phyloP scores from a whole-genome alignment of 1,140 invertebrate genomes.

The Scylla paramamosain region DNA sequence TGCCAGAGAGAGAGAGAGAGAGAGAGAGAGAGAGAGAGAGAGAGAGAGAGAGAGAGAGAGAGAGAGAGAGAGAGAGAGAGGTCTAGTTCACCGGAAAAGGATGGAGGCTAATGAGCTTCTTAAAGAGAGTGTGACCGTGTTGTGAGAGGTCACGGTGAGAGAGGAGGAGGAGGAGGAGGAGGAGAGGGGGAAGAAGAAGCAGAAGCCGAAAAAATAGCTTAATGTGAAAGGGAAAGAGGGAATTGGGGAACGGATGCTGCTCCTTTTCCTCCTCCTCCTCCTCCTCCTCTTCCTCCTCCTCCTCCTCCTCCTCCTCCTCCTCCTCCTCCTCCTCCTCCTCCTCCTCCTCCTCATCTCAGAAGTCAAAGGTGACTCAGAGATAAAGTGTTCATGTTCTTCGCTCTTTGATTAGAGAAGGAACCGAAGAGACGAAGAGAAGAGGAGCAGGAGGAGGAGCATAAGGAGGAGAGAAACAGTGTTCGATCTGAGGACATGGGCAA shows the following conservation, averaged over 20 bases:
- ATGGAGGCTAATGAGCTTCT: neutral
- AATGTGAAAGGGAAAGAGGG: slow-evolving; percentile 11
- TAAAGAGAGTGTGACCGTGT: slow-evolving; percentile 8
- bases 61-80: neutral
- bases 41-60: no score
- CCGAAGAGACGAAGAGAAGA: neutral
- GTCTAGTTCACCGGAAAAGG: slow-evolving; percentile 10
- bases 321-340: neutral
- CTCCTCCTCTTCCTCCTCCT: neutral
- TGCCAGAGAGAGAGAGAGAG: neutral
- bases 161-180: neutral
- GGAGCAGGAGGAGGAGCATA: neutral
- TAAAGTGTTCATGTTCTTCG: neutral
- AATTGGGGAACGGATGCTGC: neutral
- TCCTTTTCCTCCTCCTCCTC: neutral
- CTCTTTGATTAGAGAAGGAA: neutral
- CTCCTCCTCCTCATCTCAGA: no score
- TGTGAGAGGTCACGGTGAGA: neutral
- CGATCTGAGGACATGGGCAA: neutral
- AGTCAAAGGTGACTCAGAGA: neutral
- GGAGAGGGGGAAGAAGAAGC: neutral
- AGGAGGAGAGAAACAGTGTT: neutral
- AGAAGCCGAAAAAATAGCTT: neutral
- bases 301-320: no score
- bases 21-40: neutral